Conservation (phyloP, 2,888 invertebrate genomes). For the Drosophila nr. fundita region DNA sequence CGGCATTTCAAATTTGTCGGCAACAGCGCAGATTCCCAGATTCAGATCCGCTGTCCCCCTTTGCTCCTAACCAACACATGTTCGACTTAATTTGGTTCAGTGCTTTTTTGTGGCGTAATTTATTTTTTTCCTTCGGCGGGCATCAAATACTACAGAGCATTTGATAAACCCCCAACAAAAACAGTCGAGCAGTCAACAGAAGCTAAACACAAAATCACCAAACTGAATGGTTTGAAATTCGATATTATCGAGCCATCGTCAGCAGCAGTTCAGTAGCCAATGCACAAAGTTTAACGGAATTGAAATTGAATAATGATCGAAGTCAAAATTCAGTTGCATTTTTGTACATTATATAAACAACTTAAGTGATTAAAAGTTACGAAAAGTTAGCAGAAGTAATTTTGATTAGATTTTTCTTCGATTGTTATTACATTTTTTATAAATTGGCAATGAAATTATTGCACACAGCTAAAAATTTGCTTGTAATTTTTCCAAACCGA, state of each 20-base stretch:
- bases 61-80: slow-evolving; percentile 28
- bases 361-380: neutral
- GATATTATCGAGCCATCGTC: slow-evolving; percentile 57
- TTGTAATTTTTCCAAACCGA: neutral
- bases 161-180: slow-evolving; percentile 41
- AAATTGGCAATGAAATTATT: neutral
- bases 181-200: slow-evolving; percentile 65
- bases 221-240: slow-evolving; percentile 59
- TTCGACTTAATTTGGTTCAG: slow-evolving; percentile 72
- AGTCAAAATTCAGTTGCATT: neutral
- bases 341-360: neutral
- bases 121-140: slow-evolving; percentile 16
- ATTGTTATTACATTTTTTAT: neutral
- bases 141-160: slow-evolving; percentile 32
- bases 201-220: slow-evolving; percentile 58
- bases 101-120: slow-evolving; percentile 51
- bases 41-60: neutral
- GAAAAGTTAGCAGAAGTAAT: neutral
- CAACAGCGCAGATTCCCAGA: slow-evolving; percentile 41
- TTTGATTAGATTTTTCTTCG: neutral
- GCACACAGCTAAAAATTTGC: neutral
- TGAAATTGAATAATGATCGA: slow-evolving; percentile 6
- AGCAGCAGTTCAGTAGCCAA: slow-evolving; percentile 32
- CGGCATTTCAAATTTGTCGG: slow-evolving; percentile 73
- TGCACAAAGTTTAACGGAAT: slow-evolving; percentile 44